These are phyloP conservation scores for Progne subis DNA, from an alignment of 2,113 vertebrate genomes.

Conservation along the genomic window DNA sequence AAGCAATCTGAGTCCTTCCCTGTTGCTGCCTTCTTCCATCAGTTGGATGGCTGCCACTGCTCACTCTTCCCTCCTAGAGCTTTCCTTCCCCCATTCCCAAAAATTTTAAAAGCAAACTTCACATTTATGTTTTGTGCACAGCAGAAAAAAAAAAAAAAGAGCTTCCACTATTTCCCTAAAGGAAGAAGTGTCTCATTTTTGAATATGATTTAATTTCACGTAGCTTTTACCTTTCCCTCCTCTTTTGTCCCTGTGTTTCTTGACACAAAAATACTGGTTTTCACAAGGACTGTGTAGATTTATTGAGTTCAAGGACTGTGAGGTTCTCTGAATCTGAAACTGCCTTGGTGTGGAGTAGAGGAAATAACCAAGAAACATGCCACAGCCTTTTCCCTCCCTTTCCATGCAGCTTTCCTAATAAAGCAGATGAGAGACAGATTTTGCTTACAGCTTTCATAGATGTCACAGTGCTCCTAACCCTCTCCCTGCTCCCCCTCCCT, in stretches of 20 bases:
- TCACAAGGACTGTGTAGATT: not conserved
- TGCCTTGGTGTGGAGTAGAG: not conserved
- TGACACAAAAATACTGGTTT: not conserved
- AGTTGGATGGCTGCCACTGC: not conserved
- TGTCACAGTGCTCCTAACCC: not conserved
- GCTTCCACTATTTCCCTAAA: not conserved
- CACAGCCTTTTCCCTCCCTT: not conserved
- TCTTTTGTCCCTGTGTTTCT: not conserved
- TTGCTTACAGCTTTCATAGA: not conserved
- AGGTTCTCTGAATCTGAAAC: not conserved
- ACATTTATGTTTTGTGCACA: not conserved
- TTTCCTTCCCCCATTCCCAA: not conserved
- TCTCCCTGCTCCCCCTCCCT: not conserved
- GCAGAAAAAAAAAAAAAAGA: not conserved
- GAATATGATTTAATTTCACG: not conserved
- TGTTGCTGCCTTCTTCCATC: not conserved
- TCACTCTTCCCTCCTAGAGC: not conserved
- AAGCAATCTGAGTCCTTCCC: not conserved
- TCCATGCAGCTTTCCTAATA: not conserved
- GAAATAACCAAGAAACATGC: not conserved
- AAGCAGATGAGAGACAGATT: not conserved
- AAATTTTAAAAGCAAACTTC: not conserved
- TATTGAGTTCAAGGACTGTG: not conserved
- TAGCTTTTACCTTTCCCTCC: not conserved
- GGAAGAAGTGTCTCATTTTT: not conserved